Conservation (phyloP, 2,888 invertebrate genomes). For the Conistra vaccinii region DNA sequence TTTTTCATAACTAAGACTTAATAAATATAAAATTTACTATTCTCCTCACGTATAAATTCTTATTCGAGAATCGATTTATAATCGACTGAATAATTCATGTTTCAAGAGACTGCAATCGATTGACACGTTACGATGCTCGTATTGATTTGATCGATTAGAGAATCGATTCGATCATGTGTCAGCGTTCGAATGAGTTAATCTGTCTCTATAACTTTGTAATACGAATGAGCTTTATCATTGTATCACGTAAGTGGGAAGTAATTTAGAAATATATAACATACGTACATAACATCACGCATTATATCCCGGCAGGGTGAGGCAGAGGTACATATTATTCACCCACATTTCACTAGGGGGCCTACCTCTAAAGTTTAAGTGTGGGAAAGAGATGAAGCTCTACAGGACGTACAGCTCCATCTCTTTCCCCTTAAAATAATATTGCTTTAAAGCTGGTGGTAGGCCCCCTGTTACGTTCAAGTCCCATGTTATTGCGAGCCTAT, state of each 20-base stretch:
- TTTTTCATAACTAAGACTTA: conserved; percentile 45
- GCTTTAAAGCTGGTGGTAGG: too few species aligned
- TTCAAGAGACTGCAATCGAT: conserved; percentile 42
- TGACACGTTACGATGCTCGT: conserved; percentile 46
- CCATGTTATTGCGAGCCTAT: too few species aligned
- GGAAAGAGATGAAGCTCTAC: too few species aligned
- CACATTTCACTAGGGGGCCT: too few species aligned
- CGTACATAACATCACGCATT: too few species aligned
- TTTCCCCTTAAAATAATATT: too few species aligned
- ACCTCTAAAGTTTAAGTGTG: too few species aligned
- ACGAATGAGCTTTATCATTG: neutral
- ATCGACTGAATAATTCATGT: conserved; percentile 67
- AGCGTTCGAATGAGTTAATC: conserved; percentile 40
- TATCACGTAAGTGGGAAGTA: neutral
- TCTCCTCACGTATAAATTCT: conserved; percentile 50
- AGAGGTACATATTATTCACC: too few species aligned
- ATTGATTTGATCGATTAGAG: conserved; percentile 49
- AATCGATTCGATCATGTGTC: conserved; percentile 40
- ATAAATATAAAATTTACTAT: conserved; percentile 51
- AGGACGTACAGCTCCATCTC: too few species aligned
- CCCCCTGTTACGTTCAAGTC: too few species aligned
- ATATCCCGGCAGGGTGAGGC: too few species aligned
- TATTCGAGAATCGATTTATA: conserved; percentile 67
- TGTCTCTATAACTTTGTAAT: neutral
- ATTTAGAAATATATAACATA: neutral